Percentiles rank a stretch among this genome's conserved stretches.
phyloP scores from a whole-genome alignment of 1,140 invertebrate genomes.

The Trichomalopsis sarcophagae region DNA sequence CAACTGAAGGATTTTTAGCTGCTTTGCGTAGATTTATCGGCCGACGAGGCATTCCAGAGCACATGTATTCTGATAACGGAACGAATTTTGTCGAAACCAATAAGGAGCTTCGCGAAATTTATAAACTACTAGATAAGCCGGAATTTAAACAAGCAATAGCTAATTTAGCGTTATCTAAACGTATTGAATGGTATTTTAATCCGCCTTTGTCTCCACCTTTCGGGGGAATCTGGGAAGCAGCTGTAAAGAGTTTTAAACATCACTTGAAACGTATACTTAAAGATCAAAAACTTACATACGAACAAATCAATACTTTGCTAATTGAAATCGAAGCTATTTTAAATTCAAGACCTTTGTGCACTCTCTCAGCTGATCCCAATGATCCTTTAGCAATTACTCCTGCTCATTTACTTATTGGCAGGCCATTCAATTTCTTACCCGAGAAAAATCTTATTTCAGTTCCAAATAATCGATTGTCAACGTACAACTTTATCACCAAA shows the following conservation, averaged over 20 bases:
- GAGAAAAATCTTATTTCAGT: neutral
- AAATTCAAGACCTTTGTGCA: conserved; percentile 20
- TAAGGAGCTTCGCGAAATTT: no score
- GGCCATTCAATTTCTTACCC: neutral
- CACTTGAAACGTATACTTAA: conserved; percentile 54
- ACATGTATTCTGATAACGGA: no score
- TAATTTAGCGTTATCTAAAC: neutral
- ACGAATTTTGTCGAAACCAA: no score
- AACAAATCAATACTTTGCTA: conserved; percentile 25
- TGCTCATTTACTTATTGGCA: conserved; percentile 27
- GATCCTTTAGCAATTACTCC: conserved; percentile 8
- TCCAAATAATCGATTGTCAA: conserved; percentile 49
- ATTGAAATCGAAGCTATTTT: conserved; percentile 22
- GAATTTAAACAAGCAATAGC: no score
- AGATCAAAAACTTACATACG: conserved; percentile 48
- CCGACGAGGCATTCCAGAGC: no score
- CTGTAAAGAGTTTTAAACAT: conserved; percentile 55
- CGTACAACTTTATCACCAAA: conserved; percentile 56
- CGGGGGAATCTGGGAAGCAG: conserved; percentile 54
- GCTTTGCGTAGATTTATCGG: neutral
- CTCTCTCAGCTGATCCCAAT: conserved; percentile 15
- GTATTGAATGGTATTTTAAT: conserved; percentile 49
- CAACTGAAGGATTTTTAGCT: neutral
- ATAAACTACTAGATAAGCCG: no score
- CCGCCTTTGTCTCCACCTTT: conserved; percentile 50